Evolutionary conservation across 2,888 invertebrate species (phyloP).

Genomic region (Eristalinus aeneus): DNA sequence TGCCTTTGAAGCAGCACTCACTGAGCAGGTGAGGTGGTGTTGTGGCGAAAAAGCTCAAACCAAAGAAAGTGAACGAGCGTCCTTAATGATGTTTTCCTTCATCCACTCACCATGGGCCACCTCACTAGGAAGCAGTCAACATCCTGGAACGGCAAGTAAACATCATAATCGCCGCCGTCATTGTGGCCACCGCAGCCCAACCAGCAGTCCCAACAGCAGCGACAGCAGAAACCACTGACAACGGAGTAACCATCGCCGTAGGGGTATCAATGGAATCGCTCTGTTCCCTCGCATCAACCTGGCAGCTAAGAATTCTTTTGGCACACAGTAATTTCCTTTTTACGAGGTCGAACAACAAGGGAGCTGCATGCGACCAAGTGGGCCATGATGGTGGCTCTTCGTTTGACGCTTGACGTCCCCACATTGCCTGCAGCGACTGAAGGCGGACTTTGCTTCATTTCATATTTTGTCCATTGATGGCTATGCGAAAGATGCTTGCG

Average conservation of each 20-base stretch:
- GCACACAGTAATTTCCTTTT: neutral
- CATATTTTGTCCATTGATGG: slow-evolving; percentile 4
- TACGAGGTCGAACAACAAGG: neutral
- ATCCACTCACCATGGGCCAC: slow-evolving; percentile 21
- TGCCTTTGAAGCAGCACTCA: neutral
- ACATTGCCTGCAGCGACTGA: slow-evolving; percentile 3
- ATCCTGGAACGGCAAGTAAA: slow-evolving; percentile 30
- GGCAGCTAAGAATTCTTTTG: slow-evolving; percentile 5
- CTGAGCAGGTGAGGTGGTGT: neutral
- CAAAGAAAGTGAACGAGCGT: neutral
- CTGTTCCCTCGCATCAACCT: slow-evolving; percentile 28
- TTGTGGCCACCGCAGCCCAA: slow-evolving; percentile 4
- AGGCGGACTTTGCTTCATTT: neutral
- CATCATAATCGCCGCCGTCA: slow-evolving; percentile 3
- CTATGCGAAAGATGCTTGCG: slow-evolving; percentile 1
- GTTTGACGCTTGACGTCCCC: slow-evolving; percentile 31
- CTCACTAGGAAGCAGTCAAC: slow-evolving; percentile 41
- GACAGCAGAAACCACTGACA: slow-evolving; percentile 16
- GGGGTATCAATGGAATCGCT: slow-evolving; percentile 39
- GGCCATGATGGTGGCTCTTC: neutral
- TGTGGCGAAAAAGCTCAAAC: neutral
- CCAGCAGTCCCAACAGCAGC: neutral
- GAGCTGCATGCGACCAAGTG: neutral
- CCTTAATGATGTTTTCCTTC: neutral
- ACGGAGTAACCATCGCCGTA: slow-evolving; percentile 25